Conservation (phyloP, 2,113 vertebrate genomes). For the Lophotis ruficrista region DNA sequence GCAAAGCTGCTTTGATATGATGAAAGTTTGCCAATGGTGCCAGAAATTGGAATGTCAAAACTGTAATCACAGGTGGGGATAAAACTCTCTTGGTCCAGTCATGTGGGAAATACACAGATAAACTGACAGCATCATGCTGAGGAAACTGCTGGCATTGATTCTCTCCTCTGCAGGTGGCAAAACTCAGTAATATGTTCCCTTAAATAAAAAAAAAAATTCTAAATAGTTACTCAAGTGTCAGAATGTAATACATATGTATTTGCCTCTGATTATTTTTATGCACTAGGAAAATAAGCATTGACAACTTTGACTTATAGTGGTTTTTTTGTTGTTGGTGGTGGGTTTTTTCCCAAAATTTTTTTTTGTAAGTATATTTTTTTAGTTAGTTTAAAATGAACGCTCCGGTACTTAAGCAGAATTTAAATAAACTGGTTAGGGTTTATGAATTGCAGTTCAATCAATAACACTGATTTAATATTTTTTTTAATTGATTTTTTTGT, state of each 20-base stretch:
- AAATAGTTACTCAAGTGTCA: neutral
- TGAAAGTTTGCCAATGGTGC: neutral
- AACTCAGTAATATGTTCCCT: neutral
- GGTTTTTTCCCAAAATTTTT: neutral
- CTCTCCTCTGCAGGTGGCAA: neutral
- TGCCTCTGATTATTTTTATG: neutral
- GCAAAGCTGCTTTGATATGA: neutral
- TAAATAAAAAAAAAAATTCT: neutral
- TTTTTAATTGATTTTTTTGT: neutral
- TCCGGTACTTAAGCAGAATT: neutral
- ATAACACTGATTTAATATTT: neutral
- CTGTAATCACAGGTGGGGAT: neutral
- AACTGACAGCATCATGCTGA: neutral
- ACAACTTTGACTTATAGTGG: neutral
- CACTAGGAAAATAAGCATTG: neutral
- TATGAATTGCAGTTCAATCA: neutral
- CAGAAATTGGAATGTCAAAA: neutral
- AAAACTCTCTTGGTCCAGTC: neutral
- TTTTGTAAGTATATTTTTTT: neutral
- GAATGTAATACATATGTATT: neutral
- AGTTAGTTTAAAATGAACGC: neutral
- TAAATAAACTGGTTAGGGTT: neutral
- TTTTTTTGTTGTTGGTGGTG: neutral
- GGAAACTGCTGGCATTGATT: neutral
- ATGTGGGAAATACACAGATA: neutral